phyloP scores from a whole-genome alignment of 1,140 invertebrate species.

The Mycetomoellerius zeteki region DNA sequence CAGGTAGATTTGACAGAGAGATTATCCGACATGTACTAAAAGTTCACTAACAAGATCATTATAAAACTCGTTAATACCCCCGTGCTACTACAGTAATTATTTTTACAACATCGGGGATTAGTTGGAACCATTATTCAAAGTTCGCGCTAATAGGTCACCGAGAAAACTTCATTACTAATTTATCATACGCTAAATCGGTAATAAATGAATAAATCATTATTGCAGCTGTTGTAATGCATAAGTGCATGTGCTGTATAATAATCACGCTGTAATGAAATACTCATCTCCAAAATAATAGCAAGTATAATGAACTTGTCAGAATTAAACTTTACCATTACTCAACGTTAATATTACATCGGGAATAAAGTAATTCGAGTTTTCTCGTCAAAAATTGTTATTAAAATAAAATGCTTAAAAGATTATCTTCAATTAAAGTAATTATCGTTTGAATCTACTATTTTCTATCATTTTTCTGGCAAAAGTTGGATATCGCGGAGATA shows the following conservation, averaged over 20 bases:
- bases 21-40: conserved; percentile 28
- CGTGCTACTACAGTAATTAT: conserved; percentile 44
- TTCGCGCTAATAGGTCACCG: neutral
- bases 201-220: conserved; percentile 24
- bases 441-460: too few species aligned
- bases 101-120: conserved; percentile 37
- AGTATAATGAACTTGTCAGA: neutral
- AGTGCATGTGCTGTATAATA: neutral
- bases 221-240: neutral
- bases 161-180: conserved; percentile 8
- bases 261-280: conserved; percentile 1
- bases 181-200: neutral
- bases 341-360: neutral
- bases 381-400: too few species aligned
- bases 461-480: too few species aligned
- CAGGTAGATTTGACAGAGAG: conserved; percentile 44
- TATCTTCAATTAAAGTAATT: too few species aligned
- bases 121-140: conserved; percentile 30
- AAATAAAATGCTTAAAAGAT: too few species aligned
- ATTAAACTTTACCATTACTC: neutral
- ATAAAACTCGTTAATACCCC: conserved; percentile 51
- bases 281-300: neutral
- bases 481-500: too few species aligned
- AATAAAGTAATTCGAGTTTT: too few species aligned
- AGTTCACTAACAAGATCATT: conserved; percentile 57